These are phyloP conservation scores for Apamea epomidion DNA, from an alignment of 2,888 invertebrate genomes.

Conservation along the genomic window DNA sequence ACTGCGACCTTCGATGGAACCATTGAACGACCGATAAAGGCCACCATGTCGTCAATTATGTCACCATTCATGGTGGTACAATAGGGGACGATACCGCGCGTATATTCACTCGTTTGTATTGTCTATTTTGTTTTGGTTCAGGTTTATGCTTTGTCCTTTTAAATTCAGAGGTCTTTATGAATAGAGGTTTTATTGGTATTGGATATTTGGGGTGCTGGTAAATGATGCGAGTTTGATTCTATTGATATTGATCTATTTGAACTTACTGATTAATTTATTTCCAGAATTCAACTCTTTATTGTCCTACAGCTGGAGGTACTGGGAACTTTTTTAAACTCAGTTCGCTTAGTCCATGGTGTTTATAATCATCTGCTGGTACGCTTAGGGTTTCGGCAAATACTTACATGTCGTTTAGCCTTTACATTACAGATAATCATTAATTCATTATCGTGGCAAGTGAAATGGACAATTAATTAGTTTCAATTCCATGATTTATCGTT, in stretches of 20 bases:
- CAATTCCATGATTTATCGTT: conserved; percentile 14
- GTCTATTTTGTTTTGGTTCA: conserved; percentile 60
- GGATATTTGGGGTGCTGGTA: conserved; percentile 16
- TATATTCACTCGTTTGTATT: conserved; percentile 57
- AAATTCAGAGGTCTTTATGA: conserved; percentile 48
- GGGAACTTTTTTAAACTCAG: background rate
- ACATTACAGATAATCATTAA: background rate
- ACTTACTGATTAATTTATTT: background rate
- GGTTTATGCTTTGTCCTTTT: conserved; percentile 50
- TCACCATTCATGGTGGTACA: conserved; percentile 74
- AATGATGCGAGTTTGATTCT: conserved; percentile 32
- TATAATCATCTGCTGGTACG: background rate
- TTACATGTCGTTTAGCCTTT: background rate
- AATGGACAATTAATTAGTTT: conserved; percentile 38
- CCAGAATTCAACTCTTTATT: background rate
- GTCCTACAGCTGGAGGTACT: background rate
- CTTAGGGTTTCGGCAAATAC: background rate
- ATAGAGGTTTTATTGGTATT: conserved; percentile 18
- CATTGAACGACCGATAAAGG: conserved; percentile 71
- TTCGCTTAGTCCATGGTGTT: background rate
- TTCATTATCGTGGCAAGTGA: conserved; percentile 19
- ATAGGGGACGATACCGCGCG: conserved; percentile 65
- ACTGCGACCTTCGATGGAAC: conserved; percentile 72
- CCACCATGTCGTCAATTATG: conserved; percentile 74
- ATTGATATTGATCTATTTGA: conserved; percentile 11